Evolutionary conservation across 1,140 invertebrate species (phyloP), one percentile per base, ranked within the genome.

Genomic region (Wiebesia pumilae): DNA sequence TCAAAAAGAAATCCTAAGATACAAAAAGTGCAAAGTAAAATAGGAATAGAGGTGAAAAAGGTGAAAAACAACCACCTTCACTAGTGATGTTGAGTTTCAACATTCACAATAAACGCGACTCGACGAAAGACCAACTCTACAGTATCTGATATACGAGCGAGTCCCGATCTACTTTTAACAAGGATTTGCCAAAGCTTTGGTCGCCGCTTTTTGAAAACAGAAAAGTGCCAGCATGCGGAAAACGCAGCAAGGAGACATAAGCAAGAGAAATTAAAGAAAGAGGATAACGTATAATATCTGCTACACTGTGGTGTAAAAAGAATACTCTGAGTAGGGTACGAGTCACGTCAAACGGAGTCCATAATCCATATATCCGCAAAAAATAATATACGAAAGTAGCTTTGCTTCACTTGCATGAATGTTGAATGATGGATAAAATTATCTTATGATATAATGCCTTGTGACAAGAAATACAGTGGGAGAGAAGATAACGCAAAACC

Each of bases 331-430:
- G 40, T 51, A 73, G 69, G 71, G 51, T 7, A 86, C n/a, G n/a
- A 86, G 78, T 80, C 69, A 87, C 78, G 85, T 80, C 47, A 90
- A 89, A 80, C 85, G 33, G 69, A 91, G 88, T 89, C 90, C 89
- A 89, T 91, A 91, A 92, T 91, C 90, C 90, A 90, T 90, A 91
- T 82, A 89, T 90, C 89, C 88, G 85, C 88, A 86, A 85, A 88
- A 91, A 92, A 92, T 92, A 91, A 91, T 91, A 91, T 90, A 90
- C 81, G 88, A 90, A 87, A 86, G 84, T 87, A 77, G 47, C 78
- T 88, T 80, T 86, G n/a, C n/a, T n/a, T n/a, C n/a, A n/a, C n/a
- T n/a, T n/a, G n/a, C n/a, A n/a, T n/a, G n/a, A n/a, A n/a, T n/a
- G n/a, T n/a, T n/a, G 85, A 88, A 87, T 88, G 85, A 79, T 86